Evolutionary conservation across 92 coral and sea anemone species (phyloP).

Genomic region (Metridium senile): DNA sequence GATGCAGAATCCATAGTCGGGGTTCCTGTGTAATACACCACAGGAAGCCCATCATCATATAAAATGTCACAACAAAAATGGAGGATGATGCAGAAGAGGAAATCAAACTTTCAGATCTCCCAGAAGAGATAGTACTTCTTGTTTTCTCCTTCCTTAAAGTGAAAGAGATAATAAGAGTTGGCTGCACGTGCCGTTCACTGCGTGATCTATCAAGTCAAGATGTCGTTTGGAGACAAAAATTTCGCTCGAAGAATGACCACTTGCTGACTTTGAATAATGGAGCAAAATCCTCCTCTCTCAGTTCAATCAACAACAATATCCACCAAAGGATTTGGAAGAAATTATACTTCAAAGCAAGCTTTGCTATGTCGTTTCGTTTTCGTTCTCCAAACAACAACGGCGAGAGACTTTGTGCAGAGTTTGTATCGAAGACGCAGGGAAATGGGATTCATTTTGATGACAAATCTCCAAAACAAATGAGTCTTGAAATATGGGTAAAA

Average conservation of each 20-base stretch:
- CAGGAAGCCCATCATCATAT: slow-evolving; percentile 30
- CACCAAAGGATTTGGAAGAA: slow-evolving; percentile 65
- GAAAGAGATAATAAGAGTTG: slow-evolving; percentile 53
- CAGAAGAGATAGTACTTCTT: slow-evolving; percentile 74
- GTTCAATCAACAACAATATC: background rate
- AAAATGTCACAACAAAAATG: slow-evolving; percentile 28
- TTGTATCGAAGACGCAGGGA: slow-evolving; percentile 41
- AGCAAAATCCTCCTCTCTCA: background rate
- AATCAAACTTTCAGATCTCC: slow-evolving; percentile 36
- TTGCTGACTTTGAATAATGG: slow-evolving; percentile 20
- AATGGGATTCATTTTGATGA: slow-evolving; percentile 72
- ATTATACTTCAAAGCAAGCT: slow-evolving; percentile 74
- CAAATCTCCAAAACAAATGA: slow-evolving; percentile 59
- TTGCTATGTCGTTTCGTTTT: slow-evolving; percentile 66
- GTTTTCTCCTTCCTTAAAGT: slow-evolving; percentile 47
- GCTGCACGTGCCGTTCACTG: slow-evolving; percentile 64
- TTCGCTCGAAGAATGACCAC: slow-evolving; percentile 59
- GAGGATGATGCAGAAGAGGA: background rate
- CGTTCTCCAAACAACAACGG: slow-evolving; percentile 55
- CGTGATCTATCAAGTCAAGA: slow-evolving; percentile 65
- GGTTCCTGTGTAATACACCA: slow-evolving; percentile 18
- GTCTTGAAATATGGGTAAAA: slow-evolving; percentile 78
- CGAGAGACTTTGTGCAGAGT: slow-evolving; percentile 75
- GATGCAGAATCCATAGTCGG: background rate
- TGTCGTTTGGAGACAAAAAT: slow-evolving; percentile 73